phyloP scores from a whole-genome alignment of 2,888 invertebrate species.

The Reticulitermes lucifugus region DNA sequence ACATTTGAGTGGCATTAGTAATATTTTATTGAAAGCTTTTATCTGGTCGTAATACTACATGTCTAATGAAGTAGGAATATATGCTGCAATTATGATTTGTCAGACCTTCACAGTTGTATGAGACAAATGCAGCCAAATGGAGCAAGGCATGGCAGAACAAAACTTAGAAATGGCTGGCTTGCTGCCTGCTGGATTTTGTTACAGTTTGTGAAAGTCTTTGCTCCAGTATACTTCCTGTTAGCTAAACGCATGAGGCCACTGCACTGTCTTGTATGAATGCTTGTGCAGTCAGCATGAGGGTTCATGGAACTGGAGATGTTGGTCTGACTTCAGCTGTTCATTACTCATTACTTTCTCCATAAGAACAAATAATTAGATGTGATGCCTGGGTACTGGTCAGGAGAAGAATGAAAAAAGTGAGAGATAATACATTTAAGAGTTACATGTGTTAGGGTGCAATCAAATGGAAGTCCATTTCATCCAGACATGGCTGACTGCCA shows the following conservation, averaged over 20 bases:
- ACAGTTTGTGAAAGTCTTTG: slow-evolving; percentile 14
- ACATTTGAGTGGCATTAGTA: no score
- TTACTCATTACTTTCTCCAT: not conserved
- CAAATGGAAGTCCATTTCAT: no score
- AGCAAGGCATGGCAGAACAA: slow-evolving; percentile 18
- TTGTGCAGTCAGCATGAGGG: not conserved
- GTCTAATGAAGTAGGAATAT: not conserved
- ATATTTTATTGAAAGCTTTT: no score
- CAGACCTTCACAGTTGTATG: not conserved
- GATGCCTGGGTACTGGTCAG: no score
- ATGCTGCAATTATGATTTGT: not conserved
- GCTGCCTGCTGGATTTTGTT: not conserved
- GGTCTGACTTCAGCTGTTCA: not conserved
- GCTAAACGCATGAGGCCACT: not conserved
- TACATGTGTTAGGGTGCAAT: no score
- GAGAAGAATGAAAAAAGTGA: not conserved
- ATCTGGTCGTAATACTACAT: not conserved
- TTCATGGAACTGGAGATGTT: not conserved
- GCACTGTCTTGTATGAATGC: not conserved
- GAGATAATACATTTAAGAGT: not conserved
- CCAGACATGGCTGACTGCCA: no score
- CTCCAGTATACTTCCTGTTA: slow-evolving; percentile 3
- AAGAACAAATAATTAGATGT: not conserved
- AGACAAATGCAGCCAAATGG: slow-evolving; percentile 16
- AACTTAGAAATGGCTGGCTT: not conserved